phyloP scores from a whole-genome alignment of 2,113 vertebrate genomes.

The Petroica traversi region DNA sequence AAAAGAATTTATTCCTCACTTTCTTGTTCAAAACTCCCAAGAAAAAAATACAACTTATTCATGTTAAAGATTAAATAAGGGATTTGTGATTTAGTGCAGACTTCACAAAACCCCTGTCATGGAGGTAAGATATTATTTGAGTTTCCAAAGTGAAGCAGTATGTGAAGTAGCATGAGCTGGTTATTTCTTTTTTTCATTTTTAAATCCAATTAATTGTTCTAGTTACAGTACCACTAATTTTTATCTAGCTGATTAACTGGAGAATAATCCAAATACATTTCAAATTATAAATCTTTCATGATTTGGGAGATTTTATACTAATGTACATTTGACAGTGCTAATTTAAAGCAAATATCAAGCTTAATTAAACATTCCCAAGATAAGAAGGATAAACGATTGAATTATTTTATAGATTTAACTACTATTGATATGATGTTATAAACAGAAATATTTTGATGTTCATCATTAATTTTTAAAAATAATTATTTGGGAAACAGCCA shows the following conservation, averaged over 20 bases:
- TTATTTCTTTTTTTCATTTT: slow-evolving; percentile 56
- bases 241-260: slow-evolving; percentile 88
- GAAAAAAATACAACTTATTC: not conserved
- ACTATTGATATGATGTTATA: slow-evolving; percentile 83
- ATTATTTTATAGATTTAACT: slow-evolving; percentile 93
- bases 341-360: slow-evolving; percentile 97
- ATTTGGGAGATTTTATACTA: slow-evolving; percentile 95
- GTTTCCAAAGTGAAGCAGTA: not conserved
- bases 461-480: slow-evolving; percentile 78
- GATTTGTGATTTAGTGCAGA: not conserved
- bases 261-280: slow-evolving; percentile 94
- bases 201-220: slow-evolving; percentile 74
- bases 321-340: slow-evolving; percentile 91
- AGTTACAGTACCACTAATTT: slow-evolving; percentile 74
- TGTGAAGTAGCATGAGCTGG: not conserved
- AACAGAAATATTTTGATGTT: slow-evolving; percentile 92
- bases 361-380: slow-evolving; percentile 95
- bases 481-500: slow-evolving; percentile 78
- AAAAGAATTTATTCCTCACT: not conserved
- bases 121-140: not conserved
- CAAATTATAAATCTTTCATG: slow-evolving; percentile 98
- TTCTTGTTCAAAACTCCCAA: not conserved
- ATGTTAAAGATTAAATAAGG: not conserved
- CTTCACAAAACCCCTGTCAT: not conserved
- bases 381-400: slow-evolving; percentile 88